Base-by-base conservation (phyloP, 2,797 vertebrate genomes). In the Eulemur rubriventer region DNA sequence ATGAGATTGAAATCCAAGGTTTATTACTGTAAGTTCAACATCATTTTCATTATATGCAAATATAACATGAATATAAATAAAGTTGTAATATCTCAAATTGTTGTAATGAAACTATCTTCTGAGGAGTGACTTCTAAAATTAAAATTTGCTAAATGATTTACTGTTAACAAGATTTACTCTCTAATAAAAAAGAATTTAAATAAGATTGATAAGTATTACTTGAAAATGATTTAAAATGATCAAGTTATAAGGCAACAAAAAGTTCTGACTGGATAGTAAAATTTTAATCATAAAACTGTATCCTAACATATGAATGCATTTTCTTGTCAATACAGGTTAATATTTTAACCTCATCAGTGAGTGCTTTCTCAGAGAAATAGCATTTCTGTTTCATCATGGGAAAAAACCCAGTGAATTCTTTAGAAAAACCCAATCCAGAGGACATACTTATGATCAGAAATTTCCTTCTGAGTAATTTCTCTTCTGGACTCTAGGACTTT, bases 111-210 rank as follows among this genome's bases (percentile, higher is more conserved):
- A 83, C 3, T 48, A 72, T 50, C 35, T 95, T 86, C 63, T 94
- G 9, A 59, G 52, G 24, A 41, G 78, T 59, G 35, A 55, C 35
- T 81, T 81, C 43, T 43, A 61, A 95, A 93, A 65, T 81, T 63
- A 94, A 76, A 59, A 94, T 57, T 61, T 92, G 41, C 76, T 85
- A 88, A 88, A 72, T 82, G n/a, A 72, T 65, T 94, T 88, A 78
- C 22, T 80, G 22, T 72, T 89, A 92, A 90, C 30, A 90, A 80
- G 61, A 94, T 75, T 94, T 50, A 78, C 48, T 89, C 94, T 55
- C 48, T 41, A 80, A 80, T 46, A 93, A 50, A 26, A 76, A 86
- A 92, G 11, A 14, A 6, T 81, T 91, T 91, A 76, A 84, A 81
- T 80, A 93, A 46, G 67, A 89, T 59, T 52, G 38, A 76, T 67